phyloP scores from a whole-genome alignment of 2,888 invertebrate species.

The Chouioia cunea region DNA sequence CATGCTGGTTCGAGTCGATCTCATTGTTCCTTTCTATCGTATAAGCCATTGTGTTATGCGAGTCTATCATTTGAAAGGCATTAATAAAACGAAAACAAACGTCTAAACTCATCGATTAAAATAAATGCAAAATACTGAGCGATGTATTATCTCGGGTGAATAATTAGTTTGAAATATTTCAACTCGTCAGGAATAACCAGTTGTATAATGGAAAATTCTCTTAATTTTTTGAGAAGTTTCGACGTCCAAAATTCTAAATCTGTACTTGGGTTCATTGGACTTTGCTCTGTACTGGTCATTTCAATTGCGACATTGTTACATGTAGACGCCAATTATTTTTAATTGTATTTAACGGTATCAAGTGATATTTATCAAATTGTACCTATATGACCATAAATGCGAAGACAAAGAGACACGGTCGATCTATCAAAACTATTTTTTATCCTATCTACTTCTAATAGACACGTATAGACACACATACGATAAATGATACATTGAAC shows the following conservation, averaged over 20 bases:
- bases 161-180: background rate
- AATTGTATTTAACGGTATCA: no score
- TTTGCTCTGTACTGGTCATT: no score
- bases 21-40: constrained; percentile 76
- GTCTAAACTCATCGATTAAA: background rate
- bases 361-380: no score
- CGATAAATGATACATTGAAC: no score
- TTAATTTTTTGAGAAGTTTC: constrained; percentile 73
- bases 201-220: constrained; percentile 76
- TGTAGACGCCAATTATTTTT: no score
- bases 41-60: constrained; percentile 88
- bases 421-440: no score
- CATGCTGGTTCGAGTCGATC: constrained; percentile 82
- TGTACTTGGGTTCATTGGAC: no score
- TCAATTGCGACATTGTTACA: no score
- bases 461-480: no score
- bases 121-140: background rate
- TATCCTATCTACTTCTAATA: no score
- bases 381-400: no score
- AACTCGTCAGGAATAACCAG: constrained; percentile 81
- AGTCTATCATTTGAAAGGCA: constrained; percentile 72
- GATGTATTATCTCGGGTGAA: background rate
- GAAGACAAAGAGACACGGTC: no score
- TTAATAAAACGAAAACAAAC: background rate
- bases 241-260: constrained; percentile 81